These are phyloP conservation scores for Nemopilema nomurai DNA, from an alignment of 30 jellyfish, hydroid and myxozoan species.

Conservation along the genomic window DNA sequence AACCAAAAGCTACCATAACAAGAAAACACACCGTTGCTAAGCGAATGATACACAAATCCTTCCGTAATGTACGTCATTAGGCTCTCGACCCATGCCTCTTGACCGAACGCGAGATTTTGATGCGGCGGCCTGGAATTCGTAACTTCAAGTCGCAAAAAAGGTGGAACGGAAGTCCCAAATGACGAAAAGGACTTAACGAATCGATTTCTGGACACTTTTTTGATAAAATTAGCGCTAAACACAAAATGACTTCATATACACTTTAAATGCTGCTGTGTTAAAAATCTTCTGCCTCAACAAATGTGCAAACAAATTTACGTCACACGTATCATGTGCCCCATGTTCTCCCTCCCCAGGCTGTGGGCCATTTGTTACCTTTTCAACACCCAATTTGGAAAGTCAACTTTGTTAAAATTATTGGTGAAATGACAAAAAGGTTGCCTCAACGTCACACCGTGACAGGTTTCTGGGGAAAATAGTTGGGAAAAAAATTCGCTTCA, in stretches of 20 bases:
- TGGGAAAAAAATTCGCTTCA: too few relatives aligned
- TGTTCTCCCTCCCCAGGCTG: too few relatives aligned
- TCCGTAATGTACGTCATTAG: slow-evolving; percentile 17
- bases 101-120: slow-evolving; percentile 6
- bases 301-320: too few relatives aligned
- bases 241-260: slow-evolving; percentile 5
- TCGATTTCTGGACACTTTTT: slow-evolving; percentile 8
- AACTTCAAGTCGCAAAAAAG: slow-evolving; percentile 11
- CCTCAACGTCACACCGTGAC: too few relatives aligned
- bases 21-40: background rate
- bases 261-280: too few relatives aligned
- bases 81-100: slow-evolving; percentile 19
- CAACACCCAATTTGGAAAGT: too few relatives aligned
- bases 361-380: too few relatives aligned
- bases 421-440: too few relatives aligned
- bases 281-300: too few relatives aligned
- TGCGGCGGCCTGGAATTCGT: slow-evolving; percentile 13
- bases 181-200: slow-evolving; percentile 3
- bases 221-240: background rate
- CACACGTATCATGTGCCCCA: too few relatives aligned
- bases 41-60: background rate
- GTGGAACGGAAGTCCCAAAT: slow-evolving; percentile 17
- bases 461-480: too few relatives aligned
- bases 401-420: too few relatives aligned
- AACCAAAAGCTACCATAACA: background rate